Base-by-base conservation (phyloP, 2,888 invertebrate genomes). In the Myopa testacea region DNA sequence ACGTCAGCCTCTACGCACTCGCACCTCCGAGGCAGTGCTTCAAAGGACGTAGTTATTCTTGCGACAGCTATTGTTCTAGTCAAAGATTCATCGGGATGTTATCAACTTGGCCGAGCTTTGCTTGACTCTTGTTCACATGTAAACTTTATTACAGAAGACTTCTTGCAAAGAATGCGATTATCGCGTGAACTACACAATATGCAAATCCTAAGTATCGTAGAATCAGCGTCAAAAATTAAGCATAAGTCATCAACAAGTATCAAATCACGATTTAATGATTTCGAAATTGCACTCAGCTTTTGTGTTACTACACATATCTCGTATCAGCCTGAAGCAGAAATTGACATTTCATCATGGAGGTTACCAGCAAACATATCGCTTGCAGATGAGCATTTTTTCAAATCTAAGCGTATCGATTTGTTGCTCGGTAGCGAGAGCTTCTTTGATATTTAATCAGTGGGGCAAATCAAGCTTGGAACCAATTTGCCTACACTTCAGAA, bases 311-410 rank as follows among this genome's bases (percentile, higher is more conserved):
- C 45, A 8, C 75, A 80, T 14, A 82, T 81, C 8, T 78, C 81
- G 0, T 81, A 82, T 37, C 82, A 82, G 60, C 81, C 82, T 10
- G 80, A 80, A 52, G 34, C 78, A 5, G 77, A 79, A 14, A 78
- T 81, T n/a, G 78, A 79, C 58, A 75, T 77, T 19, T 77, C 79
- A 7, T 55, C 72, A 10, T 80, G 80, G 81, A 78, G 81, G 38
- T n/a, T 82, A 45, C 81, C 72, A 73, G 45, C 72, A 10, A 73
- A 73, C 19, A 19, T 45, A 16, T 37, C 38, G 16, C 62, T 73
- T n/a, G 72, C 72, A 6, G 62, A 73, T 62, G 62, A 73, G 58
- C 3, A 62, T 4, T 73, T 73, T 16, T 60, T 37, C 60, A 73
- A 73, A 73, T 60, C 72, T 7, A 77, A 79, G n/a, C 78, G 77